A percentile compares a stretch with the other conserved stretches of the same genome.
phyloP scores from a whole-genome alignment of 2,888 invertebrate species.

The Xestia sexstrigata region DNA sequence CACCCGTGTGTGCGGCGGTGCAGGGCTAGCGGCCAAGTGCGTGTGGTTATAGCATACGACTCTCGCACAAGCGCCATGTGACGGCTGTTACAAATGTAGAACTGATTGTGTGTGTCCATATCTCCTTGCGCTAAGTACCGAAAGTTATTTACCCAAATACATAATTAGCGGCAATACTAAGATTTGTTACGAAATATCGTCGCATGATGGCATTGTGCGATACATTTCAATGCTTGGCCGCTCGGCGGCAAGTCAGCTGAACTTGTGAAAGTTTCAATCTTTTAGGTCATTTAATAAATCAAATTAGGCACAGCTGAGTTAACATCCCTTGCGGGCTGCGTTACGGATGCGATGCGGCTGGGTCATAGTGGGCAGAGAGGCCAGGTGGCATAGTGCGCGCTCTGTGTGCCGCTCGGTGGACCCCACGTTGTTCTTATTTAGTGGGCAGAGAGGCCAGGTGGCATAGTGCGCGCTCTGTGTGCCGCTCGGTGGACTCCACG shows the following conservation, averaged over 20 bases:
- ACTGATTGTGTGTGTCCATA: not conserved
- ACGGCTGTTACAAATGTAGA: not conserved
- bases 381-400: too few species aligned
- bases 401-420: too few species aligned
- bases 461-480: too few species aligned
- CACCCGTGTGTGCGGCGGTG: not conserved
- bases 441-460: too few species aligned
- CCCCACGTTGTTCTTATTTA: too few species aligned
- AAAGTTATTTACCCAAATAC: not conserved
- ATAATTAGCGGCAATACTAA: not conserved
- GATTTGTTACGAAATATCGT: not conserved
- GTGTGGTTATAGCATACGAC: not conserved
- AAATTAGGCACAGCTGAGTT: slow-evolving; percentile 24
- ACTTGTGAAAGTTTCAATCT: slow-evolving; percentile 25
- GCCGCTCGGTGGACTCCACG: too few species aligned
- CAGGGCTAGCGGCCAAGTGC: not conserved
- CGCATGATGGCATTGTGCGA: not conserved
- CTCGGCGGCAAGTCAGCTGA: not conserved
- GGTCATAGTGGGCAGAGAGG: too few species aligned
- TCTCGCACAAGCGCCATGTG: not conserved
- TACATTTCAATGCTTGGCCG: not conserved
- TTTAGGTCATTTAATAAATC: slow-evolving; percentile 31
- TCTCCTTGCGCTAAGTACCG: not conserved
- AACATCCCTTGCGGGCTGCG: too few species aligned
- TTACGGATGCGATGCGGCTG: too few species aligned